These are phyloP conservation scores for Heliconius ismenius DNA, from an alignment of 2,888 invertebrate species.

Conservation along the genomic window DNA sequence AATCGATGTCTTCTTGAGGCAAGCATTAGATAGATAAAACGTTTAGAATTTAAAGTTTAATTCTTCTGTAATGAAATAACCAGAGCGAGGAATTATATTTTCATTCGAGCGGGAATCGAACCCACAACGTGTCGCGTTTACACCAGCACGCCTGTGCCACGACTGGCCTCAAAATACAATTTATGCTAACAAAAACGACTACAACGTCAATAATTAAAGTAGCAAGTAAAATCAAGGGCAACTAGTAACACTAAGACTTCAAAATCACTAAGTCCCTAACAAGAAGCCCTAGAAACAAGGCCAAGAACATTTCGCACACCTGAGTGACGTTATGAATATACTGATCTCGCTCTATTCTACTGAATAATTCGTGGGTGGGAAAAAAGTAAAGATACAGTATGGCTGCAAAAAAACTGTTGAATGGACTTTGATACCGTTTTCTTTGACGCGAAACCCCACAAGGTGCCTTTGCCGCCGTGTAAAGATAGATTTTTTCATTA, in stretches of 20 bases:
- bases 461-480: slow-evolving; percentile 9
- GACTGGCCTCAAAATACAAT: background rate
- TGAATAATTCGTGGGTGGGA: background rate
- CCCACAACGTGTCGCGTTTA: too few relatives aligned
- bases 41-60: too few relatives aligned
- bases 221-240: slow-evolving; percentile 21
- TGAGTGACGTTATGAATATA: slow-evolving; percentile 42
- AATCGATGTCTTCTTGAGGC: too few relatives aligned
- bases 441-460: slow-evolving; percentile 31
- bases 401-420: slow-evolving; percentile 28
- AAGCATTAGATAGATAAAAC: too few relatives aligned
- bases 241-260: slow-evolving; percentile 12
- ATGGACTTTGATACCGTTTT: slow-evolving; percentile 32
- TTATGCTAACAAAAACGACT: background rate
- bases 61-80: too few relatives aligned
- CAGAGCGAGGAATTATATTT: too few relatives aligned
- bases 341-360: slow-evolving; percentile 30
- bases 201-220: background rate
- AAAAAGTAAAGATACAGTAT: slow-evolving; percentile 21
- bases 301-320: slow-evolving; percentile 47
- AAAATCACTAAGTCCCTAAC: slow-evolving; percentile 29
- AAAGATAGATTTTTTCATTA: slow-evolving; percentile 19
- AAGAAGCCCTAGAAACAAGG: slow-evolving; percentile 50
- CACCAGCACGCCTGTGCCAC: too few relatives aligned
- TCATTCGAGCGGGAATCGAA: too few relatives aligned